Conservation (phyloP, 2,113 vertebrate species). For the Capreolus pygargus region DNA sequence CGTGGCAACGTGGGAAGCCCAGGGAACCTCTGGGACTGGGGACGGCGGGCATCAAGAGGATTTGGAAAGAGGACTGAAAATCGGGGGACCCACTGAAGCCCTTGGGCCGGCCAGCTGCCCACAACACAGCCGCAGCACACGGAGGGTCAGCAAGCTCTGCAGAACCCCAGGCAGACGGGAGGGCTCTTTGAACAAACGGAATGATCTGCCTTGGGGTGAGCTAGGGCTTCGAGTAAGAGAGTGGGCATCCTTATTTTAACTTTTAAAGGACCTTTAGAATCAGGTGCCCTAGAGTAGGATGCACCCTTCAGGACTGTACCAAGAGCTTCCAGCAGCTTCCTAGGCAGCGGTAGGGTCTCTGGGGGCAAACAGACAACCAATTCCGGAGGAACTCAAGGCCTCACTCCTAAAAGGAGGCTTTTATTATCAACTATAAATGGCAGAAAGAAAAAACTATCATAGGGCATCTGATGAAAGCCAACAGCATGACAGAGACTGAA, state of each 20-base stretch:
- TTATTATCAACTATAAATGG: not conserved
- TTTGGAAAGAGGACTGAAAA: not conserved
- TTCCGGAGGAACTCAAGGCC: not conserved
- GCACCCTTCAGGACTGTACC: not conserved
- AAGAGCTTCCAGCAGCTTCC: not conserved
- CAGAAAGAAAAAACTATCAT: not conserved
- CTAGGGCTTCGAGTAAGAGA: not conserved
- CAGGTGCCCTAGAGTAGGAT: not conserved
- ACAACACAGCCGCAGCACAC: not conserved
- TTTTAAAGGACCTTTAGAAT: not conserved
- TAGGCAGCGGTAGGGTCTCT: not conserved
- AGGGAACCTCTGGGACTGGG: not conserved
- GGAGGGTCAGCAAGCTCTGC: not conserved
- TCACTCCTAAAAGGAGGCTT: not conserved
- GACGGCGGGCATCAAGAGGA: not conserved
- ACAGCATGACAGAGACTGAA: not conserved
- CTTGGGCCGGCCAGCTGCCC: not conserved
- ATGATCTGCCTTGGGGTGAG: not conserved
- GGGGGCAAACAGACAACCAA: not conserved
- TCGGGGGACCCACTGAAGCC: not conserved
- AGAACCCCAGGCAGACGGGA: not conserved
- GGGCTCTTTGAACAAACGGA: not conserved
- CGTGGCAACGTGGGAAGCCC: not conserved
- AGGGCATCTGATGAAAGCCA: constrained; percentile 7
- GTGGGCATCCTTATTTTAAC: not conserved